phyloP scores from a whole-genome alignment of 2,888 invertebrate species.

The Phrixothrix hirtus region DNA sequence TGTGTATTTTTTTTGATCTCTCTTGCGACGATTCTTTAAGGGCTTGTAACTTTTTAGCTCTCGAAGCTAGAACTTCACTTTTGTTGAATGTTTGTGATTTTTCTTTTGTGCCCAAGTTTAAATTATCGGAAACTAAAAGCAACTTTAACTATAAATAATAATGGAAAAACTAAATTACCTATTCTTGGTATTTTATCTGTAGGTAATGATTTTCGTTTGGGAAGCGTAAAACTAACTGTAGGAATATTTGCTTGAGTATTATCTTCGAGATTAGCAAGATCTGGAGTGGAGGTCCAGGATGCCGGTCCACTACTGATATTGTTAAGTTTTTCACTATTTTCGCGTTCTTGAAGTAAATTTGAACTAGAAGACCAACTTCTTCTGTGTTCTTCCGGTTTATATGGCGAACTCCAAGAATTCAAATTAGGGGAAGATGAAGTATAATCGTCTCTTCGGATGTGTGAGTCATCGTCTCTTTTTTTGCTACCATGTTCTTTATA shows the following conservation, averaged over 20 bases:
- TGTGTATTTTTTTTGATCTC: slow-evolving; percentile 46
- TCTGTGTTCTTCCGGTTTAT: slow-evolving; percentile 27
- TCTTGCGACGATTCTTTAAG: slow-evolving; percentile 47
- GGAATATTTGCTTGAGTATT: slow-evolving; percentile 64
- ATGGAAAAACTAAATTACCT: too few relatives aligned
- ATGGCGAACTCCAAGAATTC: slow-evolving; percentile 61
- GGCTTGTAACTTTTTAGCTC: slow-evolving; percentile 69
- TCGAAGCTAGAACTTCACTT: slow-evolving; percentile 70
- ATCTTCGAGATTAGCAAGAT: slow-evolving; percentile 68
- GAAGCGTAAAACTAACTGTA: slow-evolving; percentile 71
- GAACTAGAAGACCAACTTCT: slow-evolving; percentile 78
- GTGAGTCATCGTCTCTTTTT: slow-evolving; percentile 66
- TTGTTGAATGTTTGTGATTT: slow-evolving; percentile 62
- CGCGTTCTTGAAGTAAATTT: slow-evolving; percentile 59
- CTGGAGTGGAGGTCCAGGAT: slow-evolving; percentile 84
- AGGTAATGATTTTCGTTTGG: slow-evolving; percentile 66
- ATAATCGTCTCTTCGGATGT: slow-evolving; percentile 58
- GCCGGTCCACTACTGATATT: slow-evolving; percentile 50
- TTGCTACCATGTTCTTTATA: slow-evolving; percentile 87
- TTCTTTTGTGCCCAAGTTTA: slow-evolving; percentile 41
- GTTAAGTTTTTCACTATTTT: slow-evolving; percentile 35
- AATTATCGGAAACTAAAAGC: slow-evolving; percentile 49
- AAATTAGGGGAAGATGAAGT: slow-evolving; percentile 81
- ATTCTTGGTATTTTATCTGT: slow-evolving; percentile 65
- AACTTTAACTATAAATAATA: too few relatives aligned